A percentile compares a stretch with the other conserved stretches of the same genome.
phyloP scores from a whole-genome alignment of 2,888 invertebrate species.

The Adelognathus sp. region DNA sequence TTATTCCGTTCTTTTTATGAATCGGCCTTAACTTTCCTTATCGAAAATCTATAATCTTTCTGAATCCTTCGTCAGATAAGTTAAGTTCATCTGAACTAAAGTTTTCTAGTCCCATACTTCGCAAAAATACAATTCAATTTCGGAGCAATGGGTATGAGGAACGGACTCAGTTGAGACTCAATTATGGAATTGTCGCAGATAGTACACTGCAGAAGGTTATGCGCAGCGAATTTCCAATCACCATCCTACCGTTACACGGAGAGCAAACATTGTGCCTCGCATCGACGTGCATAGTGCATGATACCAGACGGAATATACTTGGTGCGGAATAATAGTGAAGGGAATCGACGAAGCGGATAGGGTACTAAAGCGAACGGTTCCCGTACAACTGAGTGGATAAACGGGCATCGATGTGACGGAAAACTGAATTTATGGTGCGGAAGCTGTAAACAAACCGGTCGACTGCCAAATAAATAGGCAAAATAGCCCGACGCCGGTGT shows the following conservation, averaged over 20 bases:
- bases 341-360: slow-evolving; percentile 22
- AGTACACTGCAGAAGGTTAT: neutral
- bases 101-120: too few species aligned
- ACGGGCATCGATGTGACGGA: slow-evolving; percentile 71
- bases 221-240: neutral
- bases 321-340: slow-evolving; percentile 7
- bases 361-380: slow-evolving; percentile 28
- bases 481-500: slow-evolving; percentile 59
- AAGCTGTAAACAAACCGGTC: slow-evolving; percentile 71
- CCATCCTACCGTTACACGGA: neutral
- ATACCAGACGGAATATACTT: slow-evolving; percentile 30
- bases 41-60: too few species aligned
- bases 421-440: slow-evolving; percentile 72
- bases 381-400: slow-evolving; percentile 55
- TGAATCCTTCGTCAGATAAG: too few species aligned
- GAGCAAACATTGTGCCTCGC: neutral
- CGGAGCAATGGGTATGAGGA: too few species aligned
- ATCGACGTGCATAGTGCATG: slow-evolving; percentile 3
- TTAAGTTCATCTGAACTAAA: too few species aligned
- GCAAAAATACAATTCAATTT: too few species aligned
- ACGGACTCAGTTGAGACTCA: too few species aligned
- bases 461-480: slow-evolving; percentile 63
- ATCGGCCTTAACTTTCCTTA: too few species aligned
- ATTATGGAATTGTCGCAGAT: too few species aligned
- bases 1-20: too few species aligned